Percentiles rank a stretch among this genome's conserved stretches.
Conservation (phyloP, 2,113 vertebrate species). For the Glareola pratincola region DNA sequence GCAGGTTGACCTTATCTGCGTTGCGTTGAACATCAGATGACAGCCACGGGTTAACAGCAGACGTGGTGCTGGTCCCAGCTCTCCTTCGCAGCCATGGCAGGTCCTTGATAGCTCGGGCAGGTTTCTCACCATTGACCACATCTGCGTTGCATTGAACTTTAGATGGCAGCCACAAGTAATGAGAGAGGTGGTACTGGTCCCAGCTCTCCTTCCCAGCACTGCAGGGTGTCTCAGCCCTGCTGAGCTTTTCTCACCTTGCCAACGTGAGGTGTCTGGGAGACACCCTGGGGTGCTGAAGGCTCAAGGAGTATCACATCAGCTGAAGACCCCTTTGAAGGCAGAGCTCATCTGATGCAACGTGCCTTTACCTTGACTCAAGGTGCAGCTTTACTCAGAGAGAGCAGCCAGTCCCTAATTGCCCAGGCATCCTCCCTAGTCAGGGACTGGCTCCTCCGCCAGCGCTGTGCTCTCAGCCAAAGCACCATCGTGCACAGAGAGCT, state of each 20-base stretch:
- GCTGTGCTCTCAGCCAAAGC: not conserved
- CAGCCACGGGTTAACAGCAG: not conserved
- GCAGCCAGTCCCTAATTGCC: not conserved
- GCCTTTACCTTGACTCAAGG: not conserved
- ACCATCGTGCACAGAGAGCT: not conserved
- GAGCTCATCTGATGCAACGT: accelerated
- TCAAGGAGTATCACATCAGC: not conserved
- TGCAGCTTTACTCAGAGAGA: not conserved
- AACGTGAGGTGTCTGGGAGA: not conserved
- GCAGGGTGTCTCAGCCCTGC: not conserved
- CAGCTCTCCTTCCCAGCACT: not conserved
- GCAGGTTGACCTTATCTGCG: not conserved
- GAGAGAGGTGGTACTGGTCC: not conserved
- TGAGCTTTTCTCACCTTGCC: not conserved
- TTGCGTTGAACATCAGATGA: not conserved
- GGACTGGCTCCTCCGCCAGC: accelerated
- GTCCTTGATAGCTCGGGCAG: not conserved
- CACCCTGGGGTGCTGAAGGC: not conserved
- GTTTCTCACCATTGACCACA: not conserved
- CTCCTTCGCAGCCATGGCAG: not conserved
- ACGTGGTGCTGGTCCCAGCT: not conserved
- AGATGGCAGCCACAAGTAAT: not conserved
- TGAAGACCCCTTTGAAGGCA: not conserved
- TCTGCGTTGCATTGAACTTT: not conserved
- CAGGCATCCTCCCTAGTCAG: not conserved